A percentile compares a stretch with the other conserved stretches of the same genome.
phyloP scores from a whole-genome alignment of 2,888 invertebrate species.

The Apotomis betuletana region DNA sequence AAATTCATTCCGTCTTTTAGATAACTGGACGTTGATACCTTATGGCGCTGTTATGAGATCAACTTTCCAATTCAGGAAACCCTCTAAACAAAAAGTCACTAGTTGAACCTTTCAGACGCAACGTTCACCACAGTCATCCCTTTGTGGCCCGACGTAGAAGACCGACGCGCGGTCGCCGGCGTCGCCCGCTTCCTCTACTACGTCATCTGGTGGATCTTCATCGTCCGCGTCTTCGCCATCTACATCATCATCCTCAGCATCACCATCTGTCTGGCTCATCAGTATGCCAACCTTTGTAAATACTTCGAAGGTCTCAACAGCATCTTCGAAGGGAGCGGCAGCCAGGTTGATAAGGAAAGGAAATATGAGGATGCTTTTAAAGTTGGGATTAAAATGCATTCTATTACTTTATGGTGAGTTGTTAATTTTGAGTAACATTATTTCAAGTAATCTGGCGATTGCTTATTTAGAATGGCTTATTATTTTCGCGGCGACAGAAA shows the following conservation, averaged over 20 bases:
- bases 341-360: conserved; percentile 18
- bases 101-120: conserved; percentile 12
- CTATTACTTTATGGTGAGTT: conserved; percentile 23
- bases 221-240: conserved; percentile 15
- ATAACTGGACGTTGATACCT: too few species aligned
- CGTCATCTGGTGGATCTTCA: conserved; percentile 32
- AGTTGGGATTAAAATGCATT: conserved; percentile 32
- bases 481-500: too few species aligned
- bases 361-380: conserved; percentile 32
- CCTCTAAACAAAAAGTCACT: neutral
- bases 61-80: too few species aligned
- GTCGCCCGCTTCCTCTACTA: conserved; percentile 20
- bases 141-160: conserved; percentile 33
- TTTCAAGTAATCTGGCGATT: too few species aligned
- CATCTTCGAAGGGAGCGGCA: conserved; percentile 15
- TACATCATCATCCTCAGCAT: conserved; percentile 21
- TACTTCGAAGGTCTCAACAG: conserved; percentile 18
- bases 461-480: too few species aligned
- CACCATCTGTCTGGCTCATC: conserved; percentile 26
- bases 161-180: conserved; percentile 14
- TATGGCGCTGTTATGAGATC: too few species aligned
- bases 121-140: conserved; percentile 36
- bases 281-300: conserved; percentile 20
- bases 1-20: too few species aligned
- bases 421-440: neutral